Percentiles rank a stretch among this genome's conserved stretches.
These are phyloP conservation scores for Eutolmus rufibarbis DNA, from an alignment of 2,888 invertebrate species.

Conservation along the genomic window DNA sequence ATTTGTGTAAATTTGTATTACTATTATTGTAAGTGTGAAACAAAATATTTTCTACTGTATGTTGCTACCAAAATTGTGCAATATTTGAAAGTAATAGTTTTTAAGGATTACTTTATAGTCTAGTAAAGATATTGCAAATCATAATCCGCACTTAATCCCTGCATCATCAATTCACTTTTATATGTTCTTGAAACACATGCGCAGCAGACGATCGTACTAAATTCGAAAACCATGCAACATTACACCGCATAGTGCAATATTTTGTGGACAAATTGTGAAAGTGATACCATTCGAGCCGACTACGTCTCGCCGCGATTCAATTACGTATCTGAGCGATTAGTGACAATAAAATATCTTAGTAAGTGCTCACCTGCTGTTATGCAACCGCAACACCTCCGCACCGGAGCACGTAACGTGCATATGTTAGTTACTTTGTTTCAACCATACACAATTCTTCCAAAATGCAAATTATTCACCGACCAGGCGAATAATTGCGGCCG, in stretches of 20 bases:
- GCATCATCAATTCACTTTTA: not conserved
- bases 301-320: not conserved
- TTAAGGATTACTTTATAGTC: not conserved
- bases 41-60: too few species aligned
- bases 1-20: too few species aligned
- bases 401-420: not conserved
- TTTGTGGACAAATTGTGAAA: not conserved
- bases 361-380: not conserved
- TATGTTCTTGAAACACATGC: slow-evolving; percentile 8
- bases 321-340: not conserved
- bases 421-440: not conserved
- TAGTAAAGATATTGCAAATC: not conserved
- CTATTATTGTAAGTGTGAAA: too few species aligned
- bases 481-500: not conserved
- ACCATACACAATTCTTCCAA: not conserved
- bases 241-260: not conserved
- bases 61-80: too few species aligned
- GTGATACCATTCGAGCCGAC: not conserved
- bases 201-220: slow-evolving; percentile 6
- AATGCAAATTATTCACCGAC: not conserved
- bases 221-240: slow-evolving; percentile 1
- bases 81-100: not conserved
- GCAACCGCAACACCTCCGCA: not conserved
- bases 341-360: not conserved
- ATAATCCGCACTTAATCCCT: not conserved